These are phyloP conservation scores for Aethina tumida DNA, from an alignment of 1,140 invertebrate species.

Conservation along the genomic window DNA sequence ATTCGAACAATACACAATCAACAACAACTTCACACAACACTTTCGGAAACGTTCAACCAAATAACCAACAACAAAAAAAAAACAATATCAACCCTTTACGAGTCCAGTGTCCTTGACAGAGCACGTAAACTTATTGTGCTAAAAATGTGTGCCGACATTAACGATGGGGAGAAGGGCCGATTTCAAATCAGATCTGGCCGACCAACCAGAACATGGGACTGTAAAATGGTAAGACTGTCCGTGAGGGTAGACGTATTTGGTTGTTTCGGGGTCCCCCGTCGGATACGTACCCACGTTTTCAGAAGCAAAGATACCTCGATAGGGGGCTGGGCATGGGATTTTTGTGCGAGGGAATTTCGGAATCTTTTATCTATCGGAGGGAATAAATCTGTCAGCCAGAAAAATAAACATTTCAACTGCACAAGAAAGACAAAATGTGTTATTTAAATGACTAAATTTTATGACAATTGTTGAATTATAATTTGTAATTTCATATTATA, in stretches of 20 bases:
- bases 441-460: too few species aligned
- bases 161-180: conserved; percentile 11
- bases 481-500: too few species aligned
- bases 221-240: conserved; percentile 18
- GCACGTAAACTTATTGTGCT: conserved; percentile 17
- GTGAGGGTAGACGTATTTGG: background rate
- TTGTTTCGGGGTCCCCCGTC: conserved; percentile 1
- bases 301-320: too few species aligned
- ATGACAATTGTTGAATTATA: too few species aligned
- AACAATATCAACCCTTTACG: conserved; percentile 9
- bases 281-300: too few species aligned
- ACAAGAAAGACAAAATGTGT: too few species aligned
- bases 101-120: conserved; percentile 23
- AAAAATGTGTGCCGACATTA: conserved; percentile 9
- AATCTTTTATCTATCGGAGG: conserved; percentile 11
- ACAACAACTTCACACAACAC: too few species aligned
- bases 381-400: too few species aligned
- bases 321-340: conserved; percentile 9
- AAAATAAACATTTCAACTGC: too few species aligned
- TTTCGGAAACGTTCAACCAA: too few species aligned
- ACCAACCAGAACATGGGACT: conserved; percentile 27
- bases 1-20: too few species aligned
- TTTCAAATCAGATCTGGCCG: conserved; percentile 22
- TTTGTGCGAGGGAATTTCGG: conserved; percentile 4
- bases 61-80: too few species aligned